Base-by-base conservation (phyloP, 2,797 vertebrate species). In the Eurystomus glaucurus region DNA sequence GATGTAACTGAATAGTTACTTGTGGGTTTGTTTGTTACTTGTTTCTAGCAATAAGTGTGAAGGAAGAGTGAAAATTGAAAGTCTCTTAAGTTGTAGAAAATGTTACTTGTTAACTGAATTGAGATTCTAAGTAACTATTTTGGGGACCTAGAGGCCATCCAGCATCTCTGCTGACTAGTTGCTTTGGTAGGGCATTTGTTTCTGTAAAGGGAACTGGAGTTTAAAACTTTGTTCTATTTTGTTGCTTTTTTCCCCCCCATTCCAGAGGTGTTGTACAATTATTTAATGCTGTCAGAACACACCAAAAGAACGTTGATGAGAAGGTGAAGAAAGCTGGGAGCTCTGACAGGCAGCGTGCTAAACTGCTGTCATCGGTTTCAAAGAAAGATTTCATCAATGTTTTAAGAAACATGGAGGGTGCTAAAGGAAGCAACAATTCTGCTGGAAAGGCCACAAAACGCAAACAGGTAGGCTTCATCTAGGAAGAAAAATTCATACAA, bases 351-450 rank as follows among this genome's bases (percentile, higher is more conserved):
- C 99, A 99, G 90, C 99, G 98, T 57, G 98, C 99, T 48, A 99
- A 99, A 95, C 94, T 99, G 50, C 97, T 99, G 14, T 98, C 99
- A 1, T 98, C 99, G 0, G 98, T 99, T 70, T 99, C 99, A 10
- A 99, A 99, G 97, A 99, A 97, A 93, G 99, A 99, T 96, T 99
- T 99, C 96, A 99, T 99, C 5, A 96, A 98, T n/a, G 99, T 99
- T 14, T 97, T 99, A 31, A 98, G 99, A 96, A 98, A 98, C 69
- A 93, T 98, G 97, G 98, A 98, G 0, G 90, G 95, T 50, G 61
- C 64, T 71, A 95, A 98, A 92, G 82, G 80, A 62, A 93, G 93
- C 31, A 97, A 86, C 41, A 92, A 6, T 39, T 88, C 94, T 45
- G 52, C 74, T 6, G 97, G 96, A n/a, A 98, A 97, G 81, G 70